Percentiles rank a stretch among this genome's conserved stretches.
phyloP scores from a whole-genome alignment of 2,888 invertebrate species.

The Serrognathus titanus region DNA sequence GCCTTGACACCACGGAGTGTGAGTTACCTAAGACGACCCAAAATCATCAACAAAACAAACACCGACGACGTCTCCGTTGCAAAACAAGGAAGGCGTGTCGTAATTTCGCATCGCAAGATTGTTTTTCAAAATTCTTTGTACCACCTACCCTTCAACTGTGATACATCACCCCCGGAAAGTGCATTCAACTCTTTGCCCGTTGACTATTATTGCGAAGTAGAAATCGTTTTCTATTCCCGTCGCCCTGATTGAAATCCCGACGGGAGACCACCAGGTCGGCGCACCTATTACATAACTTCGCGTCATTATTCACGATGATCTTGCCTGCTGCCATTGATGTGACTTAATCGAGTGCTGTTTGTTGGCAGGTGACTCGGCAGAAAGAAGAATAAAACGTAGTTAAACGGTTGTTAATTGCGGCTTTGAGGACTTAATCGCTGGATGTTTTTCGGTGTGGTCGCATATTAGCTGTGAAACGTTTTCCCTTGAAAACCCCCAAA shows the following conservation, averaged over 20 bases:
- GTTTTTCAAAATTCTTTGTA: conserved; percentile 12
- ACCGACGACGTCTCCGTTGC: conserved; percentile 10
- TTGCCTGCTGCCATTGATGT: conserved; percentile 25
- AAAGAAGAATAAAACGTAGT: conserved; percentile 29
- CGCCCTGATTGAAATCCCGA: background rate
- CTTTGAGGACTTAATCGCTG: conserved; percentile 29
- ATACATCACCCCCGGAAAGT: conserved; percentile 24
- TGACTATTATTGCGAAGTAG: background rate
- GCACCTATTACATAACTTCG: conserved; percentile 19
- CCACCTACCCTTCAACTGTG: conserved; percentile 17
- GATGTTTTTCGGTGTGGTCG: conserved; percentile 14
- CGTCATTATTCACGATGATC: conserved; percentile 32
- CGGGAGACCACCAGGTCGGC: conserved; percentile 18
- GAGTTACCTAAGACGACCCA: conserved; percentile 9
- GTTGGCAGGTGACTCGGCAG: conserved; percentile 30
- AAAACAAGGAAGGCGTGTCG: conserved; percentile 23
- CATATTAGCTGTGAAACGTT: conserved; percentile 8
- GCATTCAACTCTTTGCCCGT: no score
- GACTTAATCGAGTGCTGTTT: conserved; percentile 33
- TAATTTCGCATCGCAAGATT: conserved; percentile 22
- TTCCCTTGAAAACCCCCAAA: no score
- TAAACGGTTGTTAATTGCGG: conserved; percentile 34
- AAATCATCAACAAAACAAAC: conserved; percentile 21
- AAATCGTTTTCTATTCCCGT: conserved; percentile 10
- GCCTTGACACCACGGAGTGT: conserved; percentile 13